Evolutionary conservation across 2,888 invertebrate species (phyloP).

Genomic region (Drosophila austrosaltans): DNA sequence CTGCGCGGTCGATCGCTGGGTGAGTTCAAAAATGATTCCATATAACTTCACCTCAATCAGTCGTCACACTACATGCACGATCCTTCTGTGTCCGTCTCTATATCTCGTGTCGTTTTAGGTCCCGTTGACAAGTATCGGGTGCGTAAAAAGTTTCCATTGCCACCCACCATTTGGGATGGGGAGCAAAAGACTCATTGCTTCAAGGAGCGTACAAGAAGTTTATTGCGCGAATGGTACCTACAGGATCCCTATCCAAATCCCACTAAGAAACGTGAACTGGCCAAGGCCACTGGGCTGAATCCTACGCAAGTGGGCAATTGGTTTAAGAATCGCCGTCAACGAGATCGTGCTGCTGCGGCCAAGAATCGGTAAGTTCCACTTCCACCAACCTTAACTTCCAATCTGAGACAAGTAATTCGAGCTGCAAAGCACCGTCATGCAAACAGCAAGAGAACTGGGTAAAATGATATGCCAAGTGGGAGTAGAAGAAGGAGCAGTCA

Average conservation of each 20-base stretch:
- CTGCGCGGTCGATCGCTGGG: constrained; percentile 93
- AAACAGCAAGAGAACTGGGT: constrained; percentile 37
- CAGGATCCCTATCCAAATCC: constrained; percentile 99
- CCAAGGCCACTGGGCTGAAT: constrained; percentile 94
- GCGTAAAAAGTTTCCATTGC: constrained; percentile 96
- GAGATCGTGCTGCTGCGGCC: constrained; percentile 95
- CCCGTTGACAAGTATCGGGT: constrained; percentile 97
- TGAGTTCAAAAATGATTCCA: constrained; percentile 58
- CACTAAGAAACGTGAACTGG: constrained; percentile 95
- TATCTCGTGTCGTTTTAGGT: constrained; percentile 80
- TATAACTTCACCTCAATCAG: not conserved
- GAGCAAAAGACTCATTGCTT: constrained; percentile 98
- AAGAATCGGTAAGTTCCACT: constrained; percentile 93
- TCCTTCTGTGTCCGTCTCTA: not conserved
- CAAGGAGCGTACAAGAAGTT: constrained; percentile 96
- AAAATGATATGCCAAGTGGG: constrained; percentile 64
- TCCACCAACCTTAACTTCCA: constrained; percentile 18
- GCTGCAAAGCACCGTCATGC: constrained; percentile 49
- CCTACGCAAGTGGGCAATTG: constrained; percentile 97
- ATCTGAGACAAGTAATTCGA: constrained; percentile 50
- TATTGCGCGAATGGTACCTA: constrained; percentile 98
- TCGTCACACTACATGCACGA: not conserved
- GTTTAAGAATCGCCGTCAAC: constrained; percentile 95
- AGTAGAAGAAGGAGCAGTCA: constrained; percentile 26
- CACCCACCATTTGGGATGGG: constrained; percentile 97